Evolutionary conservation across 2,888 invertebrate genomes (phyloP).

Genomic region (Athetis lepigone): DNA sequence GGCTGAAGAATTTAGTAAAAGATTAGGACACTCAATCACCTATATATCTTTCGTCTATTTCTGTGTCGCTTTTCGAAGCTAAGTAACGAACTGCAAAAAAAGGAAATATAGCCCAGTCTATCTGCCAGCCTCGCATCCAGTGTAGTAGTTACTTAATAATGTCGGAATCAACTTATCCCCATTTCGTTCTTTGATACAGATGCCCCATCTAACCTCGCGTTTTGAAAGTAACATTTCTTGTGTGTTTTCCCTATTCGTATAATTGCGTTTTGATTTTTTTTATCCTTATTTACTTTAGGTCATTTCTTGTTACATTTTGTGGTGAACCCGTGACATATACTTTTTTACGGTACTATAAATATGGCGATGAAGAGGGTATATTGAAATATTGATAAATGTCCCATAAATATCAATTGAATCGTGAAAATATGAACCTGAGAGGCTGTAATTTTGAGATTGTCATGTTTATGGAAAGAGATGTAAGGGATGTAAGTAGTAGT

Average conservation of each 20-base stretch:
- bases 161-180: conserved; percentile 66
- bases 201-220: conserved; percentile 67
- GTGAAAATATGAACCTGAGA: not conserved
- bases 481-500: too few relatives aligned
- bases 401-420: conserved; percentile 13
- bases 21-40: too few relatives aligned
- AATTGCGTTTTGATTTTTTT: conserved; percentile 68
- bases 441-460: not conserved
- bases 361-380: conserved; percentile 4
- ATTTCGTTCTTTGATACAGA: conserved; percentile 69
- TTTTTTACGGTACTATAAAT: conserved; percentile 18
- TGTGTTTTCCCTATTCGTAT: conserved; percentile 52
- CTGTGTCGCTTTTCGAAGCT: not conserved
- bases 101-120: not conserved
- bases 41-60: too few relatives aligned
- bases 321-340: conserved; percentile 14
- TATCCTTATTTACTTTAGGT: conserved; percentile 42
- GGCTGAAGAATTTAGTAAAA: too few relatives aligned
- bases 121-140: conserved; percentile 26
- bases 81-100: not conserved
- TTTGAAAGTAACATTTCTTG: conserved; percentile 57
- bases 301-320: conserved; percentile 25
- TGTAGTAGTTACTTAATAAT: conserved; percentile 53
- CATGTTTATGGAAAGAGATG: not conserved
- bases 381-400: conserved; percentile 25